phyloP scores from a whole-genome alignment of 2,797 vertebrate genomes.

The Coracias cyanogaster region DNA sequence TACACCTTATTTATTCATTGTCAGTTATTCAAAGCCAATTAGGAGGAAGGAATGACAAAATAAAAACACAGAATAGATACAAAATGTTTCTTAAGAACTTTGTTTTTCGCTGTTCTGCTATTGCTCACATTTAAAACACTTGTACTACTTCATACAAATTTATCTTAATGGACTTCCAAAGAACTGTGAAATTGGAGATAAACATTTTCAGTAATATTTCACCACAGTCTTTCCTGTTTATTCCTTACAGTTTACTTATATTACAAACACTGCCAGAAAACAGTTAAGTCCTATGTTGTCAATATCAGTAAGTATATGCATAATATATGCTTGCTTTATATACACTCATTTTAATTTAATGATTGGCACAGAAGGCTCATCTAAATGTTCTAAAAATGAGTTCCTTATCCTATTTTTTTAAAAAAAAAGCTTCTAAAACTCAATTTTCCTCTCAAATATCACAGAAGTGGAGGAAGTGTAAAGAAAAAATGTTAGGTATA shows the following conservation, averaged over 20 bases:
- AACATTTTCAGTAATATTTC: slow-evolving; percentile 4
- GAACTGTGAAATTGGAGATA: neutral
- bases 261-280: neutral
- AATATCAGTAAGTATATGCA: neutral
- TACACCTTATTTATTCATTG: neutral
- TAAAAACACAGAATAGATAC: neutral
- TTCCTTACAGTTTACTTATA: neutral
- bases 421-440: neutral
- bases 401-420: neutral
- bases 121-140: neutral
- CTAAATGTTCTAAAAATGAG: neutral
- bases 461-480: neutral
- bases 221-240: neutral
- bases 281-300: neutral
- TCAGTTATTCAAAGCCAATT: neutral
- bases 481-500: neutral
- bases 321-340: neutral
- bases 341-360: neutral
- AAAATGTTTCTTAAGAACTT: neutral
- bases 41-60: neutral
- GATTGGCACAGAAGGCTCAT: neutral
- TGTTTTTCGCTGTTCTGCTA: neutral
- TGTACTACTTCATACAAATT: neutral
- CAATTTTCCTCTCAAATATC: neutral
- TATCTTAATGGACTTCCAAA: neutral